Conservation (phyloP, 2,113 vertebrate genomes). For the Stegastes partitus region DNA sequence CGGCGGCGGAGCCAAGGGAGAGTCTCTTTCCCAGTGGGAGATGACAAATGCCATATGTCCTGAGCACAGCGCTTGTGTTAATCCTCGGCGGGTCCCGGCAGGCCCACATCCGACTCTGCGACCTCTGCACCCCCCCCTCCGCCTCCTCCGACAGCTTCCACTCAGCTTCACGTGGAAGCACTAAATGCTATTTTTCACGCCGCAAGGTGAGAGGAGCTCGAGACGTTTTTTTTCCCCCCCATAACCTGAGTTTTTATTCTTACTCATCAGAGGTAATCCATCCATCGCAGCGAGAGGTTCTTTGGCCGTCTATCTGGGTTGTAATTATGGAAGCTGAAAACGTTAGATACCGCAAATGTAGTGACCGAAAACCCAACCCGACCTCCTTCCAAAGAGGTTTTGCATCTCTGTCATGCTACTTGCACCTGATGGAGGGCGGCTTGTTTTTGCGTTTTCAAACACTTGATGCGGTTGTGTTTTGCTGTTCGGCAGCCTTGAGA, state of each 20-base stretch:
- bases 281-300: not conserved
- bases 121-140: constrained; percentile 71
- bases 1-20: constrained; percentile 46
- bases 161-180: not conserved
- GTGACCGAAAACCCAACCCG: no score
- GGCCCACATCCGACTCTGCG: constrained; percentile 77
- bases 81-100: constrained; percentile 78
- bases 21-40: constrained; percentile 80
- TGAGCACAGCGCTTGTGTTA: constrained; percentile 83
- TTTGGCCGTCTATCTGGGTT: no score
- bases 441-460: no score
- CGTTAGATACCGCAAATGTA: no score
- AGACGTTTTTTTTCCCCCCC: no score
- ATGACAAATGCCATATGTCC: constrained; percentile 86
- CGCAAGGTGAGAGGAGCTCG: not conserved
- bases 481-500: no score
- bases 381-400: no score
- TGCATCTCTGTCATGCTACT: no score
- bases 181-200: constrained; percentile 7
- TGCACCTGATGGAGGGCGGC: no score
- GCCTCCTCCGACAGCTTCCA: constrained; percentile 17
- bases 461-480: no score
- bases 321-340: no score
- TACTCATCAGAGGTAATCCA: not conserved
- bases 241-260: no score